Percentiles rank a stretch among this genome's conserved stretches.
Evolutionary conservation across 2,888 invertebrate species (phyloP).

Genomic region (Phytoseiulus persimilis): DNA sequence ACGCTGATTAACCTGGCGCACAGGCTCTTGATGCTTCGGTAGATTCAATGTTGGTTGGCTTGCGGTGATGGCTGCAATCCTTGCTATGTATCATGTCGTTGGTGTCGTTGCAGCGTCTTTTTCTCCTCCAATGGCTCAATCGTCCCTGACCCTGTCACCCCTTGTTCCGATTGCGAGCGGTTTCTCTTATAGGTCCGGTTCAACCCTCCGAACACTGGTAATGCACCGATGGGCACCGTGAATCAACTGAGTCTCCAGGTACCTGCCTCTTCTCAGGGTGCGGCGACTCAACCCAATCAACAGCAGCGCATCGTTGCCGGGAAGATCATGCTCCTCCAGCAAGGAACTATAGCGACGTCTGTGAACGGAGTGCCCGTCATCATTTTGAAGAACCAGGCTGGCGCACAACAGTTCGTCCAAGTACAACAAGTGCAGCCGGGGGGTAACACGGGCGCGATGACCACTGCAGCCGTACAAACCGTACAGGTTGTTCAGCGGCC

Average conservation of each 20-base stretch:
- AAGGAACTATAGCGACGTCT: conserved; percentile 17
- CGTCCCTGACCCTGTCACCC: background rate
- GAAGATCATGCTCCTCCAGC: conserved; percentile 28
- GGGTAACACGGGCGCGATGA: conserved; percentile 5
- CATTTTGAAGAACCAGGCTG: conserved; percentile 8
- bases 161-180: background rate
- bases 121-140: background rate
- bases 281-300: background rate
- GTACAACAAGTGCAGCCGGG: conserved; percentile 28
- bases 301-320: background rate
- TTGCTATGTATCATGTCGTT: background rate
- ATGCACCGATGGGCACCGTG: background rate
- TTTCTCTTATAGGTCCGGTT: background rate
- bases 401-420: conserved; percentile 17
- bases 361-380: conserved; percentile 29
- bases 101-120: no score
- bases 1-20: background rate
- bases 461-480: background rate
- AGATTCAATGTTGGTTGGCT: background rate
- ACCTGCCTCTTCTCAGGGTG: background rate
- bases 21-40: background rate
- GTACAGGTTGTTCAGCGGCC: conserved; percentile 23
- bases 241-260: background rate
- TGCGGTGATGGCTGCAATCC: background rate
- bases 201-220: background rate